These are phyloP conservation scores for Neopipo cinnamomea DNA, from an alignment of 2,113 vertebrate species.

Conservation along the genomic window DNA sequence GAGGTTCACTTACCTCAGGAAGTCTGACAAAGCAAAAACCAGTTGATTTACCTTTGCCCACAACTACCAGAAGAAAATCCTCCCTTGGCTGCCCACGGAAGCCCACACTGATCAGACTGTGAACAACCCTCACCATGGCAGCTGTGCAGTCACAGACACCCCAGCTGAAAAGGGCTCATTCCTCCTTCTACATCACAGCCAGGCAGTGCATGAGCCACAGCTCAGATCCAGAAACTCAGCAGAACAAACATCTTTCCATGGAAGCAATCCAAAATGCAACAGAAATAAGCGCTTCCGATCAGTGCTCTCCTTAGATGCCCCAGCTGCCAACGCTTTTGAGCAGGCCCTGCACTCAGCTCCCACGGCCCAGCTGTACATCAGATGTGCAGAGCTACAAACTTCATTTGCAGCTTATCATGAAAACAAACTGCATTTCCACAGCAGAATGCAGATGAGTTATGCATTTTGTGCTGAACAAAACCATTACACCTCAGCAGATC, in stretches of 20 bases:
- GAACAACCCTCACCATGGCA: not conserved
- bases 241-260: not conserved
- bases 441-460: not conserved
- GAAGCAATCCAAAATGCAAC: not conserved
- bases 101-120: accelerated
- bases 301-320: not conserved
- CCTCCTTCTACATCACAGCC: not conserved
- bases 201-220: not conserved
- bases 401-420: not conserved
- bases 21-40: not conserved
- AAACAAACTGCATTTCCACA: not conserved
- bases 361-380: not conserved
- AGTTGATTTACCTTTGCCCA: not conserved
- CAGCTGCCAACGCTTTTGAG: not conserved
- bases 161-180: not conserved
- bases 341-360: not conserved
- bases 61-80: not conserved
- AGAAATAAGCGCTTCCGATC: not conserved
- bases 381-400: not conserved
- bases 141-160: not conserved
- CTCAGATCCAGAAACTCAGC: not conserved
- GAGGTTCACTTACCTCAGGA: not conserved
- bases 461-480: not conserved
- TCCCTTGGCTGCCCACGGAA: not conserved
- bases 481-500: not conserved